Base-by-base conservation (phyloP, 2,888 invertebrate species). In the Eremobia ochroleuca region DNA sequence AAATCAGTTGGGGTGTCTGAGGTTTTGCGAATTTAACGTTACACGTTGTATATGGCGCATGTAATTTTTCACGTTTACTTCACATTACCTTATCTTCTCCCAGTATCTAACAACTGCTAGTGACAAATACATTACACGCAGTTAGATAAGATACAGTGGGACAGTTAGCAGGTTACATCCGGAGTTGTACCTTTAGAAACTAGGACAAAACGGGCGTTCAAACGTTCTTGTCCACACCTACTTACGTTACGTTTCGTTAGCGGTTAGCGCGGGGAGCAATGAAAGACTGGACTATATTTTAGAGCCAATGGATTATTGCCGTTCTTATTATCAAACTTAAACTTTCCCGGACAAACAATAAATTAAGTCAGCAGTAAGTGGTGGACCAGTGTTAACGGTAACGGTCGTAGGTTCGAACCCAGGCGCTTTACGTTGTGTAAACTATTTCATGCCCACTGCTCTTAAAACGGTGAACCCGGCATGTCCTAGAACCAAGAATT, bases 111-210 rank as follows among this genome's bases (percentile, higher is more conserved):
- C 31, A 76, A 21, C 25, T 11, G 49, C 13, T n/a, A 40, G 0
- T 40, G 21, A 4, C 2, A 4, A n/a, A 31, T 43, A 62, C 31
- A 52, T 21, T 31, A 49, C 11, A 73, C 18, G 2, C 4, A 18
- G 25, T 49, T 25, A 49, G n/a, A 76, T 62, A n/a, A 62, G 62
- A 76, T 52, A 76, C 1, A 43, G 18, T n/a, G 1, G 6, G 6
- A 52, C 34, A 34, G 52, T 31, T 34, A 8, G 21, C 52, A n/a
- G 6, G 21, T 61, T 21, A 43, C 52, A 62, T 52, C 40, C 59
- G 58, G 8, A 28, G 9, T 72, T 31, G 18, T 25, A 31, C 21
- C 43, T 46, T 61, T 31, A 28, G 28, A 74, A 58, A 52, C n/a
- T 31, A 28, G 40, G n/a, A 76, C 15, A 49, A 62, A 58, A 25